phyloP scores from a whole-genome alignment of 2,797 vertebrate genomes.

The Amniataba percoides region DNA sequence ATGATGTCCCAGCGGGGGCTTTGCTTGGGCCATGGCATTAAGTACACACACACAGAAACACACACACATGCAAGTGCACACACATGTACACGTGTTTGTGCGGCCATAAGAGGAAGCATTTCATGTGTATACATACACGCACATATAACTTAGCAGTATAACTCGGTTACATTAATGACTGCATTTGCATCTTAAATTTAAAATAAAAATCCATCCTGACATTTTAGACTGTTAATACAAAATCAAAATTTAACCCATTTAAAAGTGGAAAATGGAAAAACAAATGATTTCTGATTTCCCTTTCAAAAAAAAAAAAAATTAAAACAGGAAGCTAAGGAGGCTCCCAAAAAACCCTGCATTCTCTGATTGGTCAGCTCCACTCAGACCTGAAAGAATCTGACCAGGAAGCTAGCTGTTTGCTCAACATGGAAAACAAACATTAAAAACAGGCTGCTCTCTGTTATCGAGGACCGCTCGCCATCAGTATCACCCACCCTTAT shows the following conservation, averaged over 20 bases:
- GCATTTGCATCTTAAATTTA: neutral
- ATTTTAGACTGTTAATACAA: slow-evolving; percentile 31
- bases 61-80: slow-evolving; percentile 33
- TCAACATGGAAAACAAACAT: too few species aligned
- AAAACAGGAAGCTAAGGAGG: neutral
- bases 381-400: too few species aligned
- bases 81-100: slow-evolving; percentile 45
- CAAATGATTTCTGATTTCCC: too few species aligned
- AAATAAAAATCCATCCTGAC: slow-evolving; percentile 17
- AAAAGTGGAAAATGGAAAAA: too few species aligned
- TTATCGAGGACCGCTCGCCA: too few species aligned
- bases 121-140: slow-evolving; percentile 31
- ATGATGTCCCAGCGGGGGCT: slow-evolving; percentile 87
- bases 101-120: slow-evolving; percentile 33
- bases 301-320: too few species aligned
- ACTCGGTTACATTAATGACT: slow-evolving; percentile 12
- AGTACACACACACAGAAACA: slow-evolving; percentile 67
- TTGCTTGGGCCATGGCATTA: slow-evolving; percentile 66
- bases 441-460: too few species aligned
- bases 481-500: too few species aligned
- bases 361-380: too few species aligned
- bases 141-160: slow-evolving; percentile 3
- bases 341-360: too few species aligned
- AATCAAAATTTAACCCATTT: slow-evolving; percentile 19
- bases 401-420: too few species aligned